A percentile compares a stretch with the other conserved stretches of the same genome.
Evolutionary conservation across 2,888 invertebrate species (phyloP).

Genomic region (Ophion ellenae): DNA sequence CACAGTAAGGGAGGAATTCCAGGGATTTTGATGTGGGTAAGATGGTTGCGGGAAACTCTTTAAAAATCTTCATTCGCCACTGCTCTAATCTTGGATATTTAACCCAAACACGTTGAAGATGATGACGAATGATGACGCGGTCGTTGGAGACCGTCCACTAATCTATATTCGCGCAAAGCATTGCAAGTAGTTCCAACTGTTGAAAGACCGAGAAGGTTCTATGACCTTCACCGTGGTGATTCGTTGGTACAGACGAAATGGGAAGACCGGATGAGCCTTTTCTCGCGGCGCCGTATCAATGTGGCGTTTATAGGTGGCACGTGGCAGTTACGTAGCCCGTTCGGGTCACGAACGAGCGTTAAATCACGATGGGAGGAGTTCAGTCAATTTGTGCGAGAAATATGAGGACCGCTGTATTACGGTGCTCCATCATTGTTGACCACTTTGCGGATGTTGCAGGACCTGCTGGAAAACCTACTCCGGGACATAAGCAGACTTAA

Average conservation of each 20-base stretch:
- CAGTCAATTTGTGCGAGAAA: constrained; percentile 59
- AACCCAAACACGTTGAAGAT: constrained; percentile 1
- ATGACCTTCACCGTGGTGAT: constrained; percentile 43
- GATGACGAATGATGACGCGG: background rate
- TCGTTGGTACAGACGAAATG: constrained; percentile 40
- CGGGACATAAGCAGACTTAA: constrained; percentile 25
- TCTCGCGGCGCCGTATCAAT: constrained; percentile 55
- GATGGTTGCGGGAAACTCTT: background rate
- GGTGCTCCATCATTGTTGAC: constrained; percentile 24
- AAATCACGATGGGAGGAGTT: constrained; percentile 67
- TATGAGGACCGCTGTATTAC: constrained; percentile 7
- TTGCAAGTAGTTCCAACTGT: background rate
- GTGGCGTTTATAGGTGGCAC: constrained; percentile 60
- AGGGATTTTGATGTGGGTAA: constrained; percentile 34
- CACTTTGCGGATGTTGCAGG: constrained; percentile 14
- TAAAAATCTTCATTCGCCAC: background rate
- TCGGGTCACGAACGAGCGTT: constrained; percentile 63
- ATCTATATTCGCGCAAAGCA: background rate
- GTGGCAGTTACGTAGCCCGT: constrained; percentile 57
- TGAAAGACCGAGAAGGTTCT: constrained; percentile 23
- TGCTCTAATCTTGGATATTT: background rate
- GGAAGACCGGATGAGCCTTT: constrained; percentile 43
- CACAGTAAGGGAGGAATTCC: constrained; percentile 26
- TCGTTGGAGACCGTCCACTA: background rate
- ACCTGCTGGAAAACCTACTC: constrained; percentile 19